Evolutionary conservation across 1,140 invertebrate genomes (phyloP).

Genomic region (Anoplolepis gracilipes): DNA sequence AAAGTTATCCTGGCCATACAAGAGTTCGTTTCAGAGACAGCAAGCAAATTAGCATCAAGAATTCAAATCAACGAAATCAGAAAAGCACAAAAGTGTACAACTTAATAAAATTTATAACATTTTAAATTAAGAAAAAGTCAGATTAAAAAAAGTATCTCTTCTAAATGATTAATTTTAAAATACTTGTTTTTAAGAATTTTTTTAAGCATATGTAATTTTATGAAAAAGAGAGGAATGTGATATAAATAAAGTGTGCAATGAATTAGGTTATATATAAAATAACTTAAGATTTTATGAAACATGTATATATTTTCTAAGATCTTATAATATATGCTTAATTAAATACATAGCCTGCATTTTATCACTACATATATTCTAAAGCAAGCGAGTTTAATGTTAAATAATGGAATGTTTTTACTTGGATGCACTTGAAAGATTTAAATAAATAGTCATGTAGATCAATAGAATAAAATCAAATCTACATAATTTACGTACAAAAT

Average conservation of each 20-base stretch:
- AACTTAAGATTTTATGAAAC: background rate
- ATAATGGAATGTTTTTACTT: constrained; percentile 38
- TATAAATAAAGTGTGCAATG: background rate
- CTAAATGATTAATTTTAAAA: background rate
- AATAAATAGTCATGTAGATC: background rate
- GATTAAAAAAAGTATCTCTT: background rate
- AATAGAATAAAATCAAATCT: background rate
- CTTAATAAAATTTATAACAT: background rate
- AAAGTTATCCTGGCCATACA: background rate
- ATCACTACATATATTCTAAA: background rate
- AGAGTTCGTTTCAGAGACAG: constrained; percentile 60
- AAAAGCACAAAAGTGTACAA: background rate
- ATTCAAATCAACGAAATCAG: background rate
- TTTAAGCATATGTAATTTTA: background rate
- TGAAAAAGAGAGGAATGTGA: background rate
- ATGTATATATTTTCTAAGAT: constrained; percentile 13
- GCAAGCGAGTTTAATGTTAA: background rate
- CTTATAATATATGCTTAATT: background rate
- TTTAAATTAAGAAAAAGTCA: background rate
- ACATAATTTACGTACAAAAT: constrained; percentile 24
- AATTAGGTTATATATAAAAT: background rate
- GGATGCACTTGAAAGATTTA: background rate
- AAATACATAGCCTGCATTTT: background rate
- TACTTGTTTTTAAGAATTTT: background rate
- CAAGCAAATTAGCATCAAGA: constrained; percentile 18